Evolutionary conservation across 92 coral and sea anemone genomes (phyloP).

Genomic region (Porites lobata): DNA sequence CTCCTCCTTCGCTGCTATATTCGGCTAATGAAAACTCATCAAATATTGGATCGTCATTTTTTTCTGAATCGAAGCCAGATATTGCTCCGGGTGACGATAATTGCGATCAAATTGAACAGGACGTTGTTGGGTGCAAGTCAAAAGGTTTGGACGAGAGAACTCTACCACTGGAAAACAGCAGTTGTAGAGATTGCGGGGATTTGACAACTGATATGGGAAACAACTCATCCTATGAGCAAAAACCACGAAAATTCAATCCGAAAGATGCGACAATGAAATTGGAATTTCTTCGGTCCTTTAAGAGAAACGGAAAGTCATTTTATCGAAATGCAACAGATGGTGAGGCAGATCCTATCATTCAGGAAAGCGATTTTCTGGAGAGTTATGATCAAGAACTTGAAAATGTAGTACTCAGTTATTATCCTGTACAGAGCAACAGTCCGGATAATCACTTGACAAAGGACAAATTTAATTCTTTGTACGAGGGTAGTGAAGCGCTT

Average conservation of each 20-base stretch:
- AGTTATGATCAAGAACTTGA: constrained; percentile 42
- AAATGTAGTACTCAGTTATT: constrained; percentile 13
- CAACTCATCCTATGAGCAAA: constrained; percentile 38
- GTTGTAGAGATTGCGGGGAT: constrained; percentile 2
- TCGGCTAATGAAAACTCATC: constrained; percentile 22
- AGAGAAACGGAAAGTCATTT: constrained; percentile 28
- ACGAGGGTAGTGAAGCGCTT: constrained; percentile 42
- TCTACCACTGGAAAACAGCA: background rate
- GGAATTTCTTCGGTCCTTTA: constrained; percentile 30
- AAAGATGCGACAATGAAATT: constrained; percentile 34
- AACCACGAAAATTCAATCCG: constrained; percentile 39
- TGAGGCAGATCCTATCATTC: constrained; percentile 38
- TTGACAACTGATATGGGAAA: constrained; percentile 47
- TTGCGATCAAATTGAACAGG: constrained; percentile 16
- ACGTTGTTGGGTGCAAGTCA: background rate
- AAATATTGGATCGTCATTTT: constrained; percentile 50
- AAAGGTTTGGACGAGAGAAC: constrained; percentile 7
- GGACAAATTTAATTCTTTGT: constrained; percentile 46
- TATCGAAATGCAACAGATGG: constrained; percentile 21
- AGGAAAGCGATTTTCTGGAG: constrained; percentile 33
- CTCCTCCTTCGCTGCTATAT: constrained; percentile 46
- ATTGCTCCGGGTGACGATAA: constrained; percentile 29
- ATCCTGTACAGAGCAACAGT: constrained; percentile 4
- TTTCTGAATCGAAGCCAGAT: constrained; percentile 23
- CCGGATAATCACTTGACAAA: constrained; percentile 31